Conservation (phyloP, 2,888 invertebrate genomes). For the Hydrotaea diabolus region DNA sequence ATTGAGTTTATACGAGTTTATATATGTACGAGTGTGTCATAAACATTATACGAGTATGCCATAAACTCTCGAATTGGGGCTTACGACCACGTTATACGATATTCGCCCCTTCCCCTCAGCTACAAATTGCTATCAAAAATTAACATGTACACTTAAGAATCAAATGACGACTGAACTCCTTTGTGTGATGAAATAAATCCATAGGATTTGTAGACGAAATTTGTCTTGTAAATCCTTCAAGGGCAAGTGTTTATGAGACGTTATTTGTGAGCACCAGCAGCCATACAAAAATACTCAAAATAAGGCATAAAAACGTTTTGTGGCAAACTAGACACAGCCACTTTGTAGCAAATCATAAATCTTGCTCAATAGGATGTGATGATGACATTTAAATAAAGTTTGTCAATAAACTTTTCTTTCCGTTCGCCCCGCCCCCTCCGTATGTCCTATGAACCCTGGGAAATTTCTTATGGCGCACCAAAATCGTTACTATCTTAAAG, state of each 20-base stretch:
- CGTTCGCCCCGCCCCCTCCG: background rate
- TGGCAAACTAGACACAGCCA: background rate
- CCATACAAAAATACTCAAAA: background rate
- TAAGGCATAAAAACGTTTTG: background rate
- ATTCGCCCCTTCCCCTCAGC: too few species aligned
- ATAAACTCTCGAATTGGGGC: too few species aligned
- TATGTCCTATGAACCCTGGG: background rate
- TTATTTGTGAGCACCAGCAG: background rate
- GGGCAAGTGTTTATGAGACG: conserved; percentile 2
- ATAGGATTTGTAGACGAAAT: background rate
- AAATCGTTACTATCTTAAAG: conserved; percentile 32
- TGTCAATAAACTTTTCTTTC: conserved; percentile 27
- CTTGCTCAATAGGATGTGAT: conserved; percentile 27
- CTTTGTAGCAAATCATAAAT: conserved; percentile 24
- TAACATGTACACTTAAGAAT: background rate
- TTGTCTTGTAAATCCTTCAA: conserved; percentile 22
- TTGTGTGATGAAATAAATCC: background rate
- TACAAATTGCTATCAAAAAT: too few species aligned
- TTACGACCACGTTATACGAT: too few species aligned
- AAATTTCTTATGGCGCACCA: background rate
- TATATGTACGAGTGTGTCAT: too few species aligned
- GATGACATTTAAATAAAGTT: conserved; percentile 39
- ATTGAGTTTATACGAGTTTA: too few species aligned
- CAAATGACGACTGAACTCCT: background rate
- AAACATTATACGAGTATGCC: too few species aligned